A percentile compares a stretch with the other conserved stretches of the same genome.
phyloP scores from a whole-genome alignment of 2,888 invertebrate species.

The Mesopsocus fuscifrons region DNA sequence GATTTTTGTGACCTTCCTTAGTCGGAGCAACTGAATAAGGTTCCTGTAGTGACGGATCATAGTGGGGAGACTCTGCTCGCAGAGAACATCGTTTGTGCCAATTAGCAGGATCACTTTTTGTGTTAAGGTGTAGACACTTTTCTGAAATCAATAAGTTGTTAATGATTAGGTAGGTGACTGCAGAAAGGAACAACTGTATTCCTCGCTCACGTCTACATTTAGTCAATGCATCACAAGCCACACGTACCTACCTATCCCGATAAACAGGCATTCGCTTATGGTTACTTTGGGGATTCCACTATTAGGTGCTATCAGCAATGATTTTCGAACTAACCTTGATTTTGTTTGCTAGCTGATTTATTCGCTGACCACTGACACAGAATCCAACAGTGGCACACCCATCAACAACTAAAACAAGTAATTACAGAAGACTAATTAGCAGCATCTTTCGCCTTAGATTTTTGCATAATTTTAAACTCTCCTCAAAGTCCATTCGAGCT shows the following conservation, averaged over 20 bases:
- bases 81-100: conserved; percentile 3
- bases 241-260: no score
- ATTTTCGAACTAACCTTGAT: not conserved
- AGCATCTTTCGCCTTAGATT: no score
- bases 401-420: not conserved
- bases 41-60: conserved; percentile 2
- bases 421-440: no score
- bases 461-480: no score
- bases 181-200: no score
- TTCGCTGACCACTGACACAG: conserved; percentile 8
- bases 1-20: not conserved
- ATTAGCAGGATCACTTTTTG: not conserved
- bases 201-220: no score
- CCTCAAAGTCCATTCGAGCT: no score
- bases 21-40: not conserved
- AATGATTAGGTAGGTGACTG: no score
- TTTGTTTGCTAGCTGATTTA: not conserved
- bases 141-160: not conserved
- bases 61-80: not conserved
- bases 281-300: no score
- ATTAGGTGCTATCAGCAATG: no score
- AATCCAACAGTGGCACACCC: not conserved
- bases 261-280: no score
- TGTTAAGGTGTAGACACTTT: not conserved
- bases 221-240: no score